phyloP scores from a whole-genome alignment of 2,797 vertebrate species.

The Brachyalestes nurse region DNA sequence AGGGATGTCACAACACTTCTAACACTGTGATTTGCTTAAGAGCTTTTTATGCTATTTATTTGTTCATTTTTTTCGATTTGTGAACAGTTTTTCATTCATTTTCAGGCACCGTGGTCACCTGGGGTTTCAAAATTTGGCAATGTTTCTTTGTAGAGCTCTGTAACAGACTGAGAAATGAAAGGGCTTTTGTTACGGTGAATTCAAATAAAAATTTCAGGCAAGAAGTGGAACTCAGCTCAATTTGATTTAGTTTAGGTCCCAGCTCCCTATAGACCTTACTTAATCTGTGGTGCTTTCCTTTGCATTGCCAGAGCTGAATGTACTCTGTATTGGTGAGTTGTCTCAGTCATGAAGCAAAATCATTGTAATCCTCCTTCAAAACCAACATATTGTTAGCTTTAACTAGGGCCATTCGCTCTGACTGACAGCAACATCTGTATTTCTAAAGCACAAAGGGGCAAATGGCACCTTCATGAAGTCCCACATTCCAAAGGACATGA shows the following conservation, averaged over 20 bases:
- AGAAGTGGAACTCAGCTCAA: not conserved
- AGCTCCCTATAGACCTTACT: not conserved
- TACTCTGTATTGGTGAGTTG: not conserved
- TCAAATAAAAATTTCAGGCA: not conserved
- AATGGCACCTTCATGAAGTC: not conserved
- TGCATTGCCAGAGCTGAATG: not conserved
- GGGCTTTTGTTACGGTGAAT: not conserved
- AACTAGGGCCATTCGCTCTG: not conserved
- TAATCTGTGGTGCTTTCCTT: not conserved
- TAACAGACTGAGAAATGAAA: not conserved
- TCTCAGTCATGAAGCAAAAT: no score
- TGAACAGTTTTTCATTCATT: constrained; percentile 6
- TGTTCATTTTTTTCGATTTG: constrained; percentile 10
- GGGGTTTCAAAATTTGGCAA: constrained; percentile 6
- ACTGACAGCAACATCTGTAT: not conserved
- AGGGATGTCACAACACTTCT: constrained; percentile 34
- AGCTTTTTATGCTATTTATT: constrained; percentile 12
- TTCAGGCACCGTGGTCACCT: not conserved
- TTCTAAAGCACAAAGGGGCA: not conserved
- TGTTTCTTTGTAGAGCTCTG: not conserved
- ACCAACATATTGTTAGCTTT: not conserved
- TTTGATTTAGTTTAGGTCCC: not conserved
- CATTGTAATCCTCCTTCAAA: no score
- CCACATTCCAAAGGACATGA: not conserved
- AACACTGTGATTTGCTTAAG: constrained; percentile 22